Conservation (phyloP, 2,888 invertebrate genomes). For the Cancer borealis region DNA sequence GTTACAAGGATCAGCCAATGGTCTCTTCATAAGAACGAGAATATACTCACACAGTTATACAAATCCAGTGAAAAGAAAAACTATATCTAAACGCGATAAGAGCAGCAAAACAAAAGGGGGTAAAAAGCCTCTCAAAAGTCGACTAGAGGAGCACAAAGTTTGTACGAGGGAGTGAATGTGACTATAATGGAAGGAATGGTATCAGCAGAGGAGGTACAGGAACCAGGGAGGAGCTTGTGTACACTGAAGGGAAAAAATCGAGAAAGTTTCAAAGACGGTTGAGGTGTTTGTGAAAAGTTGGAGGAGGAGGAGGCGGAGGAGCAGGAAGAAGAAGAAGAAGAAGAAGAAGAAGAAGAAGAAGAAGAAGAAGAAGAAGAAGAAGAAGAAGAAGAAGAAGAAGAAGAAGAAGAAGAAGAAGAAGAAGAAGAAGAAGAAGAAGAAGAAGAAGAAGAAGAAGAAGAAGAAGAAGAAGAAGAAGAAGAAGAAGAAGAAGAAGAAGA, state of each 20-base stretch:
- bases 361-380: neutral
- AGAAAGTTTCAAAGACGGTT: neutral
- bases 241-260: neutral
- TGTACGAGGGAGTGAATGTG: no score
- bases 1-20: no score
- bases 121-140: no score
- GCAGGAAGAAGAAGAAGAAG: neutral
- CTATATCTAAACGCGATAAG: no score
- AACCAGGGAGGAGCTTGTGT: neutral
- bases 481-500: neutral
- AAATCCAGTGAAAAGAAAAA: no score
- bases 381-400: neutral
- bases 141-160: no score
- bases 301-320: neutral
- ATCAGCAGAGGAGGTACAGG: neutral
- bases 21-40: no score
- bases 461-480: constrained; percentile 20
- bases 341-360: neutral
- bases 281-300: neutral
- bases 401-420: neutral
- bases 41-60: no score
- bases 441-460: neutral
- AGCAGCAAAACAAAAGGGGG: no score
- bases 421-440: neutral
- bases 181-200: no score